Evolutionary conservation across 2,888 invertebrate species (phyloP).

Genomic region (Metallyticus violacea): DNA sequence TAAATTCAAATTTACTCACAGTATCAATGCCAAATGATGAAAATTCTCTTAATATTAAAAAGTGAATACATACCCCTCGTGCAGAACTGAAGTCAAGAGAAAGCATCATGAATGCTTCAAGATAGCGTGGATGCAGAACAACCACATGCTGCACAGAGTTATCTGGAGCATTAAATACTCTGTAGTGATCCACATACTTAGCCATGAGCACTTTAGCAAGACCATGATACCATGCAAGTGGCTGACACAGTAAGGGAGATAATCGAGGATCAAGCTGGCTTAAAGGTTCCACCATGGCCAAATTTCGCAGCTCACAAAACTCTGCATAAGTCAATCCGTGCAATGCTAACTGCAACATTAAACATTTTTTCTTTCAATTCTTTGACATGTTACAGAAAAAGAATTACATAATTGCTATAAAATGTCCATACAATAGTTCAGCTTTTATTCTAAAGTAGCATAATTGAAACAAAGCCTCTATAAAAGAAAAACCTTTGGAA

Average conservation of each 20-base stretch:
- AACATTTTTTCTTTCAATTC: not conserved
- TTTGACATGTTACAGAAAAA: not conserved
- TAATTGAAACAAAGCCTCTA: not conserved
- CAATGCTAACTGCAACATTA: not conserved
- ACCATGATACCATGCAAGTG: conserved; percentile 62
- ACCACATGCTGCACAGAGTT: conserved; percentile 59
- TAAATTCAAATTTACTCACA: too few species aligned
- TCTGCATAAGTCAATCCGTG: conserved; percentile 56
- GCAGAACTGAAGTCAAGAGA: conserved; percentile 57
- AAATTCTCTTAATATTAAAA: not conserved
- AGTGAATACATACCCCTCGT: conserved; percentile 52
- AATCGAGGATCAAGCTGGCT: conserved; percentile 58
- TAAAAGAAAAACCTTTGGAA: not conserved
- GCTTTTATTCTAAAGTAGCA: too few species aligned
- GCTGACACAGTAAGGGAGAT: conserved; percentile 58
- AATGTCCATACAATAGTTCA: not conserved
- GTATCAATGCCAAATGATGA: too few species aligned
- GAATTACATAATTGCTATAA: not conserved
- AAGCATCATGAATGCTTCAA: conserved; percentile 64
- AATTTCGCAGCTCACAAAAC: conserved; percentile 60
- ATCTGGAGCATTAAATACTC: conserved; percentile 58
- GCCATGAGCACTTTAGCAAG: conserved; percentile 57
- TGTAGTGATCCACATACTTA: conserved; percentile 58
- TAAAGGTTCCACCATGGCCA: conserved; percentile 58
- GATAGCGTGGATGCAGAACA: conserved; percentile 59